Base-by-base conservation (phyloP, 2,888 invertebrate species). In the Corbicula japonica region DNA sequence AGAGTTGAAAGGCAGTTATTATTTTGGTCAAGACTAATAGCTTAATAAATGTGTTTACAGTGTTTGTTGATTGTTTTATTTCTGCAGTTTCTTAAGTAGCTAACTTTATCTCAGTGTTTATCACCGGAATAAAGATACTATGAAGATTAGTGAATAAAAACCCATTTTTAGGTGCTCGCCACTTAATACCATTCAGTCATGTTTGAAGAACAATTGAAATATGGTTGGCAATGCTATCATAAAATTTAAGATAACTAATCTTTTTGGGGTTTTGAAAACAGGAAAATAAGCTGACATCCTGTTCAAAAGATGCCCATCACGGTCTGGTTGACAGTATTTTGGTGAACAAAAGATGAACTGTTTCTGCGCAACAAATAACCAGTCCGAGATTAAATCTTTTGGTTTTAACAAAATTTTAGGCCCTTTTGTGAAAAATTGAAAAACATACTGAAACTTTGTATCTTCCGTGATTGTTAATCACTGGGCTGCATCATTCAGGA, bases 401-500 rank as follows among this genome's bases (percentile, higher is more conserved):
- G 35, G 38, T 52, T 60, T 66, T 66, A 48, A 66, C 48, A 56
- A 73, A 66, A 58, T 73, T 58, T 60, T 44, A 50, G 54, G 65
- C 54, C 61, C 73, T 66, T 76, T 76, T 76, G 76, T 76, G 52
- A 65, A 60, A 63, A 70, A 65, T 76, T 65, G 50, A 76, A 71
- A 70, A 66, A 70, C 63, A 38, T 54, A 58, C 54, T 21, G 50
- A 76, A 71, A 65, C 58, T 65, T 56, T 48, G 70, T 70, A 63
- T 76, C 76, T 63, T 76, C 65, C 50, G 56, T 48, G 56, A 71
- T 63, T 54, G 52, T 30, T 32, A 35, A 68, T 65, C 76, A 66
- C 52, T 76, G 70, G 46, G 46, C 65, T 71, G 76, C 66, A 71
- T 48, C 76, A 32, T 30, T 38, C 30, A 23, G 54, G 18, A 44